These are phyloP conservation scores for Julus scanicus DNA, from an alignment of 2,888 invertebrate species.

Conservation along the genomic window DNA sequence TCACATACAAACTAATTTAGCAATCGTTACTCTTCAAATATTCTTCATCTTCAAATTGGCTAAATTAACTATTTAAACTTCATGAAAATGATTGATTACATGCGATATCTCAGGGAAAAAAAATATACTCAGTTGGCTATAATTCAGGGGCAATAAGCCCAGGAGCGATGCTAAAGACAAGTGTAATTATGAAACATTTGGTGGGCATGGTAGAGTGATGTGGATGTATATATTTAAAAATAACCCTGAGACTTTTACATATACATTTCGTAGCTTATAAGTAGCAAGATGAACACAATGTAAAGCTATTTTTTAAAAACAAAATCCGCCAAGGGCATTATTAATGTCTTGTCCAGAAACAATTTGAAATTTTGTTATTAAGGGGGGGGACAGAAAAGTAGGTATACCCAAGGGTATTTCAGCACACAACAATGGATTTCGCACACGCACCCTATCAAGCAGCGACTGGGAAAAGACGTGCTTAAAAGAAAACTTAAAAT, in stretches of 20 bases:
- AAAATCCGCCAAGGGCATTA: not conserved
- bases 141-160: not conserved
- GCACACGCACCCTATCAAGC: not conserved
- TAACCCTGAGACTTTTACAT: not conserved
- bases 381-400: not conserved
- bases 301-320: not conserved
- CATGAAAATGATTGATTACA: not conserved
- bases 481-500: not conserved
- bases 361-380: conserved; percentile 28
- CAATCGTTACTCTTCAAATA: not conserved
- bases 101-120: not conserved
- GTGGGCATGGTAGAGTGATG: not conserved
- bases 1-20: no score
- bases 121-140: not conserved
- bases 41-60: not conserved
- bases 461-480: not conserved
- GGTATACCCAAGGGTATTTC: not conserved
- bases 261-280: not conserved
- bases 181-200: not conserved
- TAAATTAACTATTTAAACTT: not conserved
- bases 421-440: not conserved
- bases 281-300: not conserved
- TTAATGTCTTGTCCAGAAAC: not conserved
- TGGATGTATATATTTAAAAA: not conserved
- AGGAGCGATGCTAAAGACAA: not conserved